Percentiles rank a stretch among this genome's conserved stretches.
phyloP scores from a whole-genome alignment of 2,113 vertebrate genomes.

The Oreochromis niloticus region DNA sequence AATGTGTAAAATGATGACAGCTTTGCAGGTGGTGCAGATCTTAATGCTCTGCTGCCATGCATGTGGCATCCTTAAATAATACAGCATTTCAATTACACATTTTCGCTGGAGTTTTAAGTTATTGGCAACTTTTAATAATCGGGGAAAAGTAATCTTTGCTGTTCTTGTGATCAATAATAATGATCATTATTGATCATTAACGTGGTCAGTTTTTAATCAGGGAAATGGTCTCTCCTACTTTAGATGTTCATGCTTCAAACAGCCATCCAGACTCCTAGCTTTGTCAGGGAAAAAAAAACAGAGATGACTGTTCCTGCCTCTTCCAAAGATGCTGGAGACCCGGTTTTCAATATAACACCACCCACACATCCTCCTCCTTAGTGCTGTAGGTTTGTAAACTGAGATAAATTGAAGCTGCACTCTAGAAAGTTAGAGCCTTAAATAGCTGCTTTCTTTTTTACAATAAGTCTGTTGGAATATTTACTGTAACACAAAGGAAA shows the following conservation, averaged over 20 bases:
- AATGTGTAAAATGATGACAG: background rate
- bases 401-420: background rate
- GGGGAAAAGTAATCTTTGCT: background rate
- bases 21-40: background rate
- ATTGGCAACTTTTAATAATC: background rate
- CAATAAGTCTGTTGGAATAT: background rate
- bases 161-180: background rate
- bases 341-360: background rate
- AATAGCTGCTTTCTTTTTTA: background rate
- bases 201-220: background rate
- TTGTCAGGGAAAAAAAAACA: background rate
- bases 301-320: background rate
- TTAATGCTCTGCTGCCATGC: background rate
- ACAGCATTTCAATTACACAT: background rate
- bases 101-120: background rate
- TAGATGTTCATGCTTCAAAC: background rate
- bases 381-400: background rate
- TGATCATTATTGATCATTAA: background rate
- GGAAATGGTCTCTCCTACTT: background rate
- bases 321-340: background rate
- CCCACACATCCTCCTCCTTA: background rate
- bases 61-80: background rate
- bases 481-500: background rate
- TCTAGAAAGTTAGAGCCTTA: background rate
- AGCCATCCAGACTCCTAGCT: background rate